Conservation (phyloP, 2,797 vertebrate genomes). For the Danio kyathit region DNA sequence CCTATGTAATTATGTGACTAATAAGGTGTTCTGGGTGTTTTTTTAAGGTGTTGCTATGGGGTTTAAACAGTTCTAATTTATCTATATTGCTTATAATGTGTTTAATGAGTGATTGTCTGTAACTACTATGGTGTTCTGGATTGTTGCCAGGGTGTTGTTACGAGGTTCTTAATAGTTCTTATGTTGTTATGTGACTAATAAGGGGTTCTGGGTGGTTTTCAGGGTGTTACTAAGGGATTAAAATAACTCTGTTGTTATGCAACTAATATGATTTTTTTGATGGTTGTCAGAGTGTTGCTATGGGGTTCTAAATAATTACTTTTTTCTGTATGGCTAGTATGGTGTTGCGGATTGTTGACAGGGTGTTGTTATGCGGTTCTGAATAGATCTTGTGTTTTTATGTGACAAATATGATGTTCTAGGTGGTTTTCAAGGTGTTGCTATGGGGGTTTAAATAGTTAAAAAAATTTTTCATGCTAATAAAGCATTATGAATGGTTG, state of each 20-base stretch:
- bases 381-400: neutral
- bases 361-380: neutral
- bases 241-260: no score
- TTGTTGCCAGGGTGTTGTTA: neutral
- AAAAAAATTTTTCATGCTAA: no score
- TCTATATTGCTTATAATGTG: no score
- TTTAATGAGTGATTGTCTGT: no score
- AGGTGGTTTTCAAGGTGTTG: neutral
- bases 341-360: neutral
- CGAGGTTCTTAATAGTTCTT: neutral
- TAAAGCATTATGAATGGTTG: neutral
- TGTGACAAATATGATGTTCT: neutral
- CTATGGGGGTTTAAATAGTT: no score
- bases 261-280: neutral
- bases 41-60: no score
- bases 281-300: neutral
- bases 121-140: no score
- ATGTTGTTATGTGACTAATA: neutral
- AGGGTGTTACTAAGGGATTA: no score
- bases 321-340: neutral
- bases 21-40: neutral
- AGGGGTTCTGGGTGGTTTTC: neutral
- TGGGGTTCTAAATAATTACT: neutral
- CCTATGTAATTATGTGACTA: neutral
- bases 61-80: no score